A percentile compares a stretch with the other conserved stretches of the same genome.
These are phyloP conservation scores for Zosterops borbonicus DNA, from an alignment of 2,113 vertebrate species.

Conservation along the genomic window DNA sequence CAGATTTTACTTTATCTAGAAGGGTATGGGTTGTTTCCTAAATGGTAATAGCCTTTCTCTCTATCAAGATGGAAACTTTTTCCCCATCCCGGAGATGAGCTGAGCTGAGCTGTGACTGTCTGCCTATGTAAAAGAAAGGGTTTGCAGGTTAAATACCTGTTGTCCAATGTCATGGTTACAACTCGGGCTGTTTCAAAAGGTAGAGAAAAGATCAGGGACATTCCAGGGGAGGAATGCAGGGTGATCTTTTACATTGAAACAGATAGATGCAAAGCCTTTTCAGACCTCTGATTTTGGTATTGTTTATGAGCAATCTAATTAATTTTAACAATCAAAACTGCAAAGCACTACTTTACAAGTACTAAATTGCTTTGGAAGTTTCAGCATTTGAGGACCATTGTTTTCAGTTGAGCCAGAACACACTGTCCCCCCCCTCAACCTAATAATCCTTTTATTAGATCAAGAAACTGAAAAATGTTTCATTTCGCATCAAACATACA, in stretches of 20 bases:
- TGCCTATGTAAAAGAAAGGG: neutral
- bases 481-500: neutral
- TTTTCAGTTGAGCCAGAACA: neutral
- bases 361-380: neutral
- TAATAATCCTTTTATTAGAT: neutral
- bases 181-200: neutral
- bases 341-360: neutral
- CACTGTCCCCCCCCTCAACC: accelerated
- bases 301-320: neutral
- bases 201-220: neutral
- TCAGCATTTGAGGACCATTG: neutral
- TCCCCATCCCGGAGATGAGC: neutral
- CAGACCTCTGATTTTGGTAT: neutral
- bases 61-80: neutral
- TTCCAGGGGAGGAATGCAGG: neutral
- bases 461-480: neutral
- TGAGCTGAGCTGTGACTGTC: neutral
- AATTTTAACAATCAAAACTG: neutral
- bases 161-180: neutral
- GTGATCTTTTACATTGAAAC: neutral
- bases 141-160: neutral
- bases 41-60: neutral
- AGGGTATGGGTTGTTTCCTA: neutral
- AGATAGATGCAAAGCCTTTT: neutral
- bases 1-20: neutral